These are phyloP conservation scores for Ormyrus pomaceus DNA, from an alignment of 2,888 invertebrate genomes.

Conservation along the genomic window DNA sequence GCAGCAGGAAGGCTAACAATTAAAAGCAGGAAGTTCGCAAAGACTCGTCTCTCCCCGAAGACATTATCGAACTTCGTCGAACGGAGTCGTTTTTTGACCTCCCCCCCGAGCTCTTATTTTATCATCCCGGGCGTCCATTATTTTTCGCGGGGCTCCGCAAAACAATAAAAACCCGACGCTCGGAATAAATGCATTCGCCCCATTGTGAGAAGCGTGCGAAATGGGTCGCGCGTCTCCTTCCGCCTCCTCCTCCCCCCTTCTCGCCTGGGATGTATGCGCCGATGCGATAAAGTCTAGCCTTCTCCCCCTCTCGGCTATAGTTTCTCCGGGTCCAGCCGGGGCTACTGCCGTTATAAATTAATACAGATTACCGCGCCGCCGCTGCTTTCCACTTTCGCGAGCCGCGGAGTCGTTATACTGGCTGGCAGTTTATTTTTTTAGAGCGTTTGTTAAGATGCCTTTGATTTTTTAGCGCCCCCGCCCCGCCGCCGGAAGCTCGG, in stretches of 20 bases:
- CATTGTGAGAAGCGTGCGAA: slow-evolving; percentile 44
- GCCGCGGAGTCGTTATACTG: background rate
- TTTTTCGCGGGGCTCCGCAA: slow-evolving; percentile 28
- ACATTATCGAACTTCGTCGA: slow-evolving; percentile 43
- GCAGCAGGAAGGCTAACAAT: slow-evolving; percentile 14
- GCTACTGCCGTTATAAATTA: slow-evolving; percentile 48
- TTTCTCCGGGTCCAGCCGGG: background rate
- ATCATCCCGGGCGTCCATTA: background rate
- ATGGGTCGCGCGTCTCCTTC: slow-evolving; percentile 42
- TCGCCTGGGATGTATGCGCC: slow-evolving; percentile 41
- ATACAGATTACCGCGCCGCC: slow-evolving; percentile 44
- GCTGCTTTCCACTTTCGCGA: slow-evolving; percentile 29
- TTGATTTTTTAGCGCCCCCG: background rate
- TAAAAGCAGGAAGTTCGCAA: slow-evolving; percentile 32
- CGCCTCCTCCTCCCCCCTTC: slow-evolving; percentile 1
- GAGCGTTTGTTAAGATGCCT: background rate
- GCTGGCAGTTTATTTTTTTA: no score
- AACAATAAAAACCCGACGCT: slow-evolving; percentile 52
- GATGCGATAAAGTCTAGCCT: slow-evolving; percentile 49
- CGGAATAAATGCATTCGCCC: slow-evolving; percentile 51
- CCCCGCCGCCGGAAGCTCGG: no score
- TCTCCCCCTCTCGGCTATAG: background rate
- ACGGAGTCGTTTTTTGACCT: slow-evolving; percentile 11
- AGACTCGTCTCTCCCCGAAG: background rate
- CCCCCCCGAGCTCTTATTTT: background rate